Conservation (phyloP, 2,113 vertebrate species). For the Eptesicus fuscus region DNA sequence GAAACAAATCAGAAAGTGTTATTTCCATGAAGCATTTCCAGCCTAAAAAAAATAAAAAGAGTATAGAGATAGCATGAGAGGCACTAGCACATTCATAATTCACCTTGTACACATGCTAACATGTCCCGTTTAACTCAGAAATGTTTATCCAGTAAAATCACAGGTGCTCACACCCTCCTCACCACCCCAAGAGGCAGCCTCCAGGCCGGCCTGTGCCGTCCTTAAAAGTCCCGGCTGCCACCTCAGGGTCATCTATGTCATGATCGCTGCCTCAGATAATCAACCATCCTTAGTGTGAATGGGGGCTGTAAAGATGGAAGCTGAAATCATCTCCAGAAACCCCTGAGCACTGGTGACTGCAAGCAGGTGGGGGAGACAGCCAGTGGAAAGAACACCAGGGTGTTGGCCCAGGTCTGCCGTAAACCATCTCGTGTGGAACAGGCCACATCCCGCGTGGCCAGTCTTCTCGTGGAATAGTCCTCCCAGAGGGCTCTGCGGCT, state of each 20-base stretch:
- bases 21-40: background rate
- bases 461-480: accelerated
- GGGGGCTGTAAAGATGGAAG: background rate
- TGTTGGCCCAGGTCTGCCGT: background rate
- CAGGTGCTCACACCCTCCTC: background rate
- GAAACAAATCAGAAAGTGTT: background rate
- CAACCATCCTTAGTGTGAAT: background rate
- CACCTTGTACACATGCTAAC: background rate
- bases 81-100: background rate
- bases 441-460: accelerated
- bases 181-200: background rate
- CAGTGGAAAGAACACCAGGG: background rate
- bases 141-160: background rate
- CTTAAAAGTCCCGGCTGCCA: background rate
- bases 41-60: background rate
- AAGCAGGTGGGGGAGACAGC: background rate
- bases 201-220: background rate
- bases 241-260: background rate
- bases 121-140: background rate
- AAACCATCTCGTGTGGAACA: accelerated
- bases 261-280: background rate
- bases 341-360: background rate
- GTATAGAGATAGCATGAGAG: background rate
- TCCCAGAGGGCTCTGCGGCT: background rate
- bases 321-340: background rate